phyloP scores from a whole-genome alignment of 2,888 invertebrate genomes.

The Drosophila quinaria region DNA sequence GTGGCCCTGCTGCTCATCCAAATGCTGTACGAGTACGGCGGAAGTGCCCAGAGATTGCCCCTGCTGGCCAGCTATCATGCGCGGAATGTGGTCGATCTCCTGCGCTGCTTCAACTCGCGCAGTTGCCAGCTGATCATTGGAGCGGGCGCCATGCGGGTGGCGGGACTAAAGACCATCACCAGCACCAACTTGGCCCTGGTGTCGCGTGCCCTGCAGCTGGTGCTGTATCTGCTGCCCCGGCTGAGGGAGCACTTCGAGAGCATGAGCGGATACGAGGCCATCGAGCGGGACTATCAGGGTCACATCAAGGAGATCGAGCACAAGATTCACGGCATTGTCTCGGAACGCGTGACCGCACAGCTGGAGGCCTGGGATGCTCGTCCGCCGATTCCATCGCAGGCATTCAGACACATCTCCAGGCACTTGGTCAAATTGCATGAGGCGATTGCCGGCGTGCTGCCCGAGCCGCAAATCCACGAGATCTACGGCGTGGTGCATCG shows the following conservation, averaged over 20 bases:
- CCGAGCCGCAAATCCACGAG: conserved; percentile 91
- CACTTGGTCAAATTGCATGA: conserved; percentile 96
- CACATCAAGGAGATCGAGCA: conserved; percentile 97
- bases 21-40: conserved; percentile 97
- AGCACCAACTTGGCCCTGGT: conserved; percentile 96
- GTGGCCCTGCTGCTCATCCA: conserved; percentile 95
- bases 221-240: conserved; percentile 92
- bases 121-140: conserved; percentile 98
- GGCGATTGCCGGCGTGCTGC: conserved; percentile 94
- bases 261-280: conserved; percentile 88
- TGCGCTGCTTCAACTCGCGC: conserved; percentile 94
- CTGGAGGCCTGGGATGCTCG: conserved; percentile 96
- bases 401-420: conserved; percentile 94
- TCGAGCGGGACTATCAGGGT: conserved; percentile 92
- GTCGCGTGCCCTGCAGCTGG: conserved; percentile 92
- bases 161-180: conserved; percentile 97
- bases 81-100: conserved; percentile 94
- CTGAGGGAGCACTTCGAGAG: conserved; percentile 90
- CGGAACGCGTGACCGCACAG: conserved; percentile 92
- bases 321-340: conserved; percentile 96
- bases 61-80: conserved; percentile 92
- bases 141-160: conserved; percentile 97
- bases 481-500: conserved; percentile 93
- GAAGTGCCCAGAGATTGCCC: conserved; percentile 91
- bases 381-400: conserved; percentile 97